Conservation (phyloP, 2,797 vertebrate genomes). For the Steatocranus sp. region DNA sequence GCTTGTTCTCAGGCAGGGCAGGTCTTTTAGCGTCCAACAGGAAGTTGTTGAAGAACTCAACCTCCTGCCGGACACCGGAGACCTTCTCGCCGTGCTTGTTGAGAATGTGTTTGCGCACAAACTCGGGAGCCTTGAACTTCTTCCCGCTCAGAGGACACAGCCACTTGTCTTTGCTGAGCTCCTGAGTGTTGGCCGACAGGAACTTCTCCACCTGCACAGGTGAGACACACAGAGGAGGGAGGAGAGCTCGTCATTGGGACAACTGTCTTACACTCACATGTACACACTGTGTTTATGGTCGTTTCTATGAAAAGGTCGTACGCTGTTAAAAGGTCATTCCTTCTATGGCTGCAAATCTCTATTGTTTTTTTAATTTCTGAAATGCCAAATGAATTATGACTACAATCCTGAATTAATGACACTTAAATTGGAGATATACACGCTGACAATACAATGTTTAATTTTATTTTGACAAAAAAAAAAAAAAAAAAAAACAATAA, state of each 20-base stretch:
- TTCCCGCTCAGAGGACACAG: slow-evolving; percentile 90
- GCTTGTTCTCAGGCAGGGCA: slow-evolving; percentile 83
- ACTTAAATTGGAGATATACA: not conserved
- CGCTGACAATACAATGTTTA: not conserved
- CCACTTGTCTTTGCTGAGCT: slow-evolving; percentile 92
- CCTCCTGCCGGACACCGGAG: slow-evolving; percentile 86
- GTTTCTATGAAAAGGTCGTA: not conserved
- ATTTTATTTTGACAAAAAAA: not conserved
- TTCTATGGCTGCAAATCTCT: not conserved
- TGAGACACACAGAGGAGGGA: rapidly evolving
- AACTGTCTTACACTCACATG: not conserved
- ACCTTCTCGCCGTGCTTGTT: slow-evolving; percentile 91
- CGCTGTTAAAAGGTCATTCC: not conserved
- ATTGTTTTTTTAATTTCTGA: rapidly evolving
- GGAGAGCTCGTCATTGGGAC: not conserved
- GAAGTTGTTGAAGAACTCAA: slow-evolving; percentile 90
- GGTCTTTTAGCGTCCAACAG: slow-evolving; percentile 87
- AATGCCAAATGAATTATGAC: not conserved
- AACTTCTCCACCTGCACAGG: slow-evolving; percentile 84
- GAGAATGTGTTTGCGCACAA: slow-evolving; percentile 93
- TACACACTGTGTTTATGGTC: rapidly evolving
- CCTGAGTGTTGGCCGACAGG: slow-evolving; percentile 83
- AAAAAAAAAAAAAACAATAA: not conserved
- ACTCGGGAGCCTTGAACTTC: slow-evolving; percentile 93
- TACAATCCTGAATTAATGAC: not conserved